Base-by-base conservation (phyloP, 2,797 vertebrate species). In the Dendrocincla fuliginosa region DNA sequence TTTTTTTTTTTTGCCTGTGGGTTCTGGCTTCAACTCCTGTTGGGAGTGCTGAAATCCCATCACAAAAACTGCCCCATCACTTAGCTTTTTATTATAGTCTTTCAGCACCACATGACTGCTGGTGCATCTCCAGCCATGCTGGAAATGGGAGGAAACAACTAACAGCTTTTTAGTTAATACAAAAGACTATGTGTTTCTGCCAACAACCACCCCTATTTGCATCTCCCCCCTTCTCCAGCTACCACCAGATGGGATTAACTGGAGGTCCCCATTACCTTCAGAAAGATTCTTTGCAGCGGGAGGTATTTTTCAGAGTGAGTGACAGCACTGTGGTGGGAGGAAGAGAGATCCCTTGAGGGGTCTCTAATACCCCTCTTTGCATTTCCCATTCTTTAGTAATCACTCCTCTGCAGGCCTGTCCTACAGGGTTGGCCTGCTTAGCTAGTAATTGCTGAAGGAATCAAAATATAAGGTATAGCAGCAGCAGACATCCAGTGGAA, bases 31-130 rank as follows among this genome's bases (percentile, higher is more conserved):
- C 86, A 82, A 37, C 47, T 92, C 81, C 86, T 87, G 75, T 89
- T 93, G 88, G 75, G 90, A 95, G 85, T 61, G 80, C 74, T 93
- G 89, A 96, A 95, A 95, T 90, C 79, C 85, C 86, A 83, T 84
- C 74, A 90, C 80, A 93, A 90, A 95, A 90, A 85, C 87, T 93
- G 75, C 74, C 79, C 80, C 86, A 57, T 93, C 90, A 75, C 83
- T 94, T 94, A 84, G 85, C 49, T 94, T 93, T 91, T 89, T 95
- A 70, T 84, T 96, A 70, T 37, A 82, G 83, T 47, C 83, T 93
- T 95, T 95, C 83, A 87, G 85, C 65, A 79, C 67, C 55, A 55
- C 59, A 88, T 87, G 76, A 78, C 74, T 90, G 65, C 37, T 90
- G 59, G 60, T 82, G 83, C 52, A 77, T 53, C 70, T 89, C 83